Evolutionary conservation across 2,113 vertebrate genomes (phyloP).

Genomic region (Oryzias curvinotus): DNA sequence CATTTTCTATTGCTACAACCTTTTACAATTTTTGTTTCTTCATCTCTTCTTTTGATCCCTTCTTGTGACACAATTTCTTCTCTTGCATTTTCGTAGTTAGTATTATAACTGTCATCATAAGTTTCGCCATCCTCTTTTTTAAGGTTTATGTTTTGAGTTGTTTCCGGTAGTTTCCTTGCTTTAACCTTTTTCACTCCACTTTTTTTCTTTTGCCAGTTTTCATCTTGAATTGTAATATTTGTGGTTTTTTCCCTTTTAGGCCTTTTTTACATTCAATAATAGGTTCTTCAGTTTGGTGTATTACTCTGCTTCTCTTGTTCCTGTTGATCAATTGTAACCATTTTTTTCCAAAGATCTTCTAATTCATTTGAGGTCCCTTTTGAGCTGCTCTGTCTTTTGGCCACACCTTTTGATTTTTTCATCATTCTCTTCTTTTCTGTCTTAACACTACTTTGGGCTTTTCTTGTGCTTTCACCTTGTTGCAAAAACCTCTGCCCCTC

Average conservation of each 20-base stretch:
- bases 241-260: no score
- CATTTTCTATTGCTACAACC: not conserved
- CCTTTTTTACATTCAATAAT: no score
- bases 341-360: not conserved
- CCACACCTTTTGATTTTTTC: conserved; percentile 6
- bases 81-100: not conserved
- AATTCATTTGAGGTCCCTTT: conserved; percentile 1
- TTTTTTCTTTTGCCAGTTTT: no score
- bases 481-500: not conserved
- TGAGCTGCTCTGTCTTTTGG: not conserved
- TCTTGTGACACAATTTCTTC: not conserved
- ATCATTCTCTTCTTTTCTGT: not conserved
- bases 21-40: not conserved
- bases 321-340: not conserved
- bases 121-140: not conserved
- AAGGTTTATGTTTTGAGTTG: not conserved
- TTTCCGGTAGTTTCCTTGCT: not conserved
- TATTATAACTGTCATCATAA: not conserved
- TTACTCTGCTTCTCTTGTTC: no score
- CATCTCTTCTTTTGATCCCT: not conserved
- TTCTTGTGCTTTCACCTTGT: not conserved
- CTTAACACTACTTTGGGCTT: not conserved
- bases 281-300: no score
- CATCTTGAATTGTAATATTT: no score
- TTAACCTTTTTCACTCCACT: no score